A percentile compares a stretch with the other conserved stretches of the same genome.
These are phyloP conservation scores for Archilochus colubris DNA, from an alignment of 2,113 vertebrate genomes.

Conservation along the genomic window DNA sequence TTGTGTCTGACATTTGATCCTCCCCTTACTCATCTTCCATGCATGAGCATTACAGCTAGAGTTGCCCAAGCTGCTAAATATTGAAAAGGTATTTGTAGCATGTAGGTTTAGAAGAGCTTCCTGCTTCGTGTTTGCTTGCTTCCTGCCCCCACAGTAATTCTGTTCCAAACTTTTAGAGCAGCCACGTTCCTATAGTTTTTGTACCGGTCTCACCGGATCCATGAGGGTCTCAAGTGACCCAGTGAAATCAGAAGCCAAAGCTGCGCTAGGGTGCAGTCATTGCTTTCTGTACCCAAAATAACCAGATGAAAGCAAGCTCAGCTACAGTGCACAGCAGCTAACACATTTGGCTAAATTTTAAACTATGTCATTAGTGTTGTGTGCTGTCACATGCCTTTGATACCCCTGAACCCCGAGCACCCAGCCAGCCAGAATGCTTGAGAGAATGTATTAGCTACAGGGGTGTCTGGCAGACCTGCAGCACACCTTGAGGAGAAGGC, in stretches of 20 bases:
- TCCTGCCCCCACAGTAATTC: background rate
- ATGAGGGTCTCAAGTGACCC: background rate
- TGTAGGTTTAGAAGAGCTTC: background rate
- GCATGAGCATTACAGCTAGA: background rate
- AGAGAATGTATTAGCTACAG: background rate
- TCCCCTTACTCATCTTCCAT: slow-evolving; percentile 11
- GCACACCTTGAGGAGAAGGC: background rate
- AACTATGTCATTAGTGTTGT: background rate
- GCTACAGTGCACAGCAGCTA: background rate
- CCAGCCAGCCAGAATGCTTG: background rate
- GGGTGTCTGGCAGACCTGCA: background rate
- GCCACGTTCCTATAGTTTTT: background rate
- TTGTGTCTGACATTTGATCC: slow-evolving; percentile 5
- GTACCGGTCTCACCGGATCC: background rate
- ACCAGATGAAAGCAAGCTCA: background rate
- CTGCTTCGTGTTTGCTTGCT: background rate
- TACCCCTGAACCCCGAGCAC: background rate
- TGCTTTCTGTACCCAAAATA: background rate
- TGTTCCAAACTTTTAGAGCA: background rate
- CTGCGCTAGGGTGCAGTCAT: rapidly evolving
- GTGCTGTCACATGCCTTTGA: background rate
- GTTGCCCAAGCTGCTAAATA: slow-evolving; percentile 22
- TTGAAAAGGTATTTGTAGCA: slow-evolving; percentile 1
- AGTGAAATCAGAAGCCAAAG: rapidly evolving
- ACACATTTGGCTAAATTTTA: background rate